Percentiles rank a stretch among this genome's conserved stretches.
Conservation (phyloP, 1,140 invertebrate genomes). For the Drosophila carrolli region DNA sequence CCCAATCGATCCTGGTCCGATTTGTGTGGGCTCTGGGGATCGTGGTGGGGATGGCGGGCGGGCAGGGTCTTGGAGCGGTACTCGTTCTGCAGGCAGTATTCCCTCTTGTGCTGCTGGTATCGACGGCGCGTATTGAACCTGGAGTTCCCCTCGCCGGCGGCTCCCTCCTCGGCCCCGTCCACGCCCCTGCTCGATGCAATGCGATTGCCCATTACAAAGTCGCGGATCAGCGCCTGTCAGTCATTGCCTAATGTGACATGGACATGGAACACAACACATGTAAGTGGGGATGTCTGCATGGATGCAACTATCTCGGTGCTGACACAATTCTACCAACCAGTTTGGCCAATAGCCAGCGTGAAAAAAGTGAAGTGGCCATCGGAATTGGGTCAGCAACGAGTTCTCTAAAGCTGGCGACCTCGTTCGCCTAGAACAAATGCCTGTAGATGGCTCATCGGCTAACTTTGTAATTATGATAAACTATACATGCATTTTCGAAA, state of each 20-base stretch:
- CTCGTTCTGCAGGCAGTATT: slow-evolving; percentile 63
- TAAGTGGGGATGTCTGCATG: slow-evolving; percentile 30
- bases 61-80: slow-evolving; percentile 72
- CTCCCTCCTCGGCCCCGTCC: slow-evolving; percentile 6
- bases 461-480: slow-evolving; percentile 71
- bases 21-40: background rate
- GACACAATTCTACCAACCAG: slow-evolving; percentile 64
- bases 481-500: slow-evolving; percentile 41
- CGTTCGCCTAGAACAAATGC: slow-evolving; percentile 58
- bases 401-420: slow-evolving; percentile 38
- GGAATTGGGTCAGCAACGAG: slow-evolving; percentile 72
- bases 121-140: slow-evolving; percentile 64
- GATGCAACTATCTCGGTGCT: slow-evolving; percentile 17
- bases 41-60: slow-evolving; percentile 45
- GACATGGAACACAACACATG: slow-evolving; percentile 31
- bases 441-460: slow-evolving; percentile 39
- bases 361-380: slow-evolving; percentile 67
- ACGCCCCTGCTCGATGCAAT: slow-evolving; percentile 35
- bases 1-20: slow-evolving; percentile 15
- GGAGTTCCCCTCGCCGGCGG: slow-evolving; percentile 25
- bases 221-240: slow-evolving; percentile 53
- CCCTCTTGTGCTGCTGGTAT: slow-evolving; percentile 72
- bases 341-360: slow-evolving; percentile 33
- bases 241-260: slow-evolving; percentile 71
- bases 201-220: slow-evolving; percentile 67